phyloP scores from a whole-genome alignment of 2,888 invertebrate species.

The Lypha dubia region DNA sequence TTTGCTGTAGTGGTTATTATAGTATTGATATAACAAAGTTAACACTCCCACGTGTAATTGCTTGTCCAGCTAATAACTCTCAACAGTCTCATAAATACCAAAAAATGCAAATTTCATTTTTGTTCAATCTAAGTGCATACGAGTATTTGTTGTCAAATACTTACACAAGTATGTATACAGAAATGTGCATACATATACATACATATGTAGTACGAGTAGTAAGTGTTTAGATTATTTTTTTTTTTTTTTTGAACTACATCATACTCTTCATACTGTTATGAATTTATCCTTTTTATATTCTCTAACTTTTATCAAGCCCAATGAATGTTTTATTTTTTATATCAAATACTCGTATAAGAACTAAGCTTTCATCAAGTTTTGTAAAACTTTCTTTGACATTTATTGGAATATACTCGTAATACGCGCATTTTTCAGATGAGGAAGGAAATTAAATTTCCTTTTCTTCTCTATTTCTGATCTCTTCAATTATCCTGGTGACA shows the following conservation, averaged over 20 bases:
- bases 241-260: too few relatives aligned
- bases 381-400: too few relatives aligned
- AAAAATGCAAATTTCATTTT: conserved; percentile 77
- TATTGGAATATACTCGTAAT: too few relatives aligned
- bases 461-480: too few relatives aligned
- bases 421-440: too few relatives aligned
- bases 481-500: too few relatives aligned
- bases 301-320: conserved; percentile 13
- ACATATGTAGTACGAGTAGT: not conserved
- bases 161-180: not conserved
- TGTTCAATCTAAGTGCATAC: conserved; percentile 63
- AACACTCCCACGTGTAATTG: conserved; percentile 76
- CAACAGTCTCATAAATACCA: conserved; percentile 82
- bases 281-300: not conserved
- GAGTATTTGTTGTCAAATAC: conserved; percentile 6
- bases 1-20: conserved; percentile 56
- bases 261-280: too few relatives aligned
- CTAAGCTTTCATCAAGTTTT: too few relatives aligned
- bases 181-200: not conserved
- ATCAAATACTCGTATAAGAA: too few relatives aligned
- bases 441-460: too few relatives aligned
- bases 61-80: conserved; percentile 82
- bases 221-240: conserved; percentile 22
- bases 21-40: conserved; percentile 72
- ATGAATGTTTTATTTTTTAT: not conserved